phyloP scores from a whole-genome alignment of 2,888 invertebrate genomes.

The Parasteatoda lunata region DNA sequence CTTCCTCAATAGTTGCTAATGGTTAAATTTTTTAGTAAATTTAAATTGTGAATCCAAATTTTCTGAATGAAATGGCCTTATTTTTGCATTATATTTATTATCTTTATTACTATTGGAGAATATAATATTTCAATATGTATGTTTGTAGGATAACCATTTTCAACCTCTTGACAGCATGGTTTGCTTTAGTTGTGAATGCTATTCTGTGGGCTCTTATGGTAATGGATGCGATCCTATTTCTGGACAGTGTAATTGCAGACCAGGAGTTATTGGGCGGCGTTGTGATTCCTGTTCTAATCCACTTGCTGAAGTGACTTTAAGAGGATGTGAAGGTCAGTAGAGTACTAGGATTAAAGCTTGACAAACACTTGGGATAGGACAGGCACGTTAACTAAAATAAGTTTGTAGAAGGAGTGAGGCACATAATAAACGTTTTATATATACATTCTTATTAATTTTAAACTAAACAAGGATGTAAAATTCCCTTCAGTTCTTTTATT shows the following conservation, averaged over 20 bases:
- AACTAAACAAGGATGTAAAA: too few relatives aligned
- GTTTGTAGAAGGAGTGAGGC: too few relatives aligned
- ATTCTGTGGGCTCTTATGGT: conserved; percentile 87
- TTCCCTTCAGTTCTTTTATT: too few relatives aligned
- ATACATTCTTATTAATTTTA: too few relatives aligned
- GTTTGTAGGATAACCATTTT: conserved; percentile 86
- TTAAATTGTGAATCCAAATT: too few relatives aligned
- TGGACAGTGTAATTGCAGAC: conserved; percentile 92
- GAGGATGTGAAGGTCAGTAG: conserved; percentile 87
- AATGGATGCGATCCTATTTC: conserved; percentile 82
- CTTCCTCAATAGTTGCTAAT: background rate
- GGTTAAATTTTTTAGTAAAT: too few relatives aligned
- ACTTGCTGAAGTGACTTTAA: conserved; percentile 91
- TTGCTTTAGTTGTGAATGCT: conserved; percentile 93
- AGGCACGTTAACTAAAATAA: too few relatives aligned
- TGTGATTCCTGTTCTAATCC: conserved; percentile 94
- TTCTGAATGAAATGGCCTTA: too few relatives aligned
- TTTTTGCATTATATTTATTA: too few relatives aligned
- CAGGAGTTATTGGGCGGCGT: conserved; percentile 92
- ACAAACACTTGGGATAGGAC: too few relatives aligned
- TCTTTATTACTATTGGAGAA: too few relatives aligned
- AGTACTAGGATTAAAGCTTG: background rate
- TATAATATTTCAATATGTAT: background rate
- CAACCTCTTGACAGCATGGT: conserved; percentile 80
- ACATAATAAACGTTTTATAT: too few relatives aligned